Base-by-base conservation (phyloP, 2,797 vertebrate species). In the Sebastes itinus region DNA sequence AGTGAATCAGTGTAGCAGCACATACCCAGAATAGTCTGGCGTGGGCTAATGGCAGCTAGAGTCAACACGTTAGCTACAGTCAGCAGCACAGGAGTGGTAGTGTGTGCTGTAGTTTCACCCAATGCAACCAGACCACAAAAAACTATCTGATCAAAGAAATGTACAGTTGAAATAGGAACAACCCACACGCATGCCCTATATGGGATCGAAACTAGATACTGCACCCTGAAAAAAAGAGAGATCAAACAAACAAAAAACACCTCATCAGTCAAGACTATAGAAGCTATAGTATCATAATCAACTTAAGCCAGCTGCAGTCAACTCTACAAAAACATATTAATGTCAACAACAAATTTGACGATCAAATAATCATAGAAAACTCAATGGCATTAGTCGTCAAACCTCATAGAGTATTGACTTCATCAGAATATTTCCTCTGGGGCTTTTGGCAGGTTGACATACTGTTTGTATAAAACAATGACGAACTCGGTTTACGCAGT, bases 21-120 rank as follows among this genome's bases (percentile, higher is more conserved):
- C 78, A 87, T 62, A 89, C 92, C 87, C 88, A 92, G 90, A 93
- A 94, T 95, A 95, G 92, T 81, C 80, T 80, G 68, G 91, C 89
- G 90, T 92, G 90, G 90, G 91, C 88, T 92, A 90, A 90, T 93
- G 83, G 89, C 89, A 92, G 82, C 64, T 85, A 84, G 75, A 92
- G 91, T 92, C 87, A 90, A 91, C 67, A 87, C 30, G 77, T 83
- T 86, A 85, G 86, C 84, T 88, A 69, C 49, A 54, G 49, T 49
- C 83, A 90, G 88, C 82, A 82, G 89, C 84, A 85, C 63, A 82
- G 60, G 82, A 86, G 86, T 79, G 83, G 69, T 25, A 64, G 59
- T 70, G 79, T 70, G 79, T 69, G 64, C 75, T 87, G 75, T 65
- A 82, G 69, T 78, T 90, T 89, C 80, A 75, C 11, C 70, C 13